A percentile compares a stretch with the other conserved stretches of the same genome.
Evolutionary conservation across 1,140 invertebrate genomes (phyloP).

Genomic region (Theocolax elegans): DNA sequence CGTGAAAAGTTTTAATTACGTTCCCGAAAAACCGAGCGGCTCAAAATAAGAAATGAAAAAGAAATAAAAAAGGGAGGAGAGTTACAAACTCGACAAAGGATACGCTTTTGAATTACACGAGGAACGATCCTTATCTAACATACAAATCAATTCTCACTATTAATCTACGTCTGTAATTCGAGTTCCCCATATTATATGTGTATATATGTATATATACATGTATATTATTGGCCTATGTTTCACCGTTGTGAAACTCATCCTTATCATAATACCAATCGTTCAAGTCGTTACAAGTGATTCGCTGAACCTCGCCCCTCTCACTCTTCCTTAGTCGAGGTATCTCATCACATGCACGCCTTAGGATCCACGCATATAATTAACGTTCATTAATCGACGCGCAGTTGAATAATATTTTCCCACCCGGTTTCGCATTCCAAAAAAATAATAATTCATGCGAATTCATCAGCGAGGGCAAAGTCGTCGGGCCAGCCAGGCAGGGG

Average conservation of each 20-base stretch:
- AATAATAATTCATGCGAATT: conserved; percentile 39
- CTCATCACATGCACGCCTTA: neutral
- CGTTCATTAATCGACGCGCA: conserved; percentile 33
- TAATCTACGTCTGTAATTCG: conserved; percentile 38
- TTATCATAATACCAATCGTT: conserved; percentile 35
- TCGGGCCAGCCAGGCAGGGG: conserved; percentile 1
- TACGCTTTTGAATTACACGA: conserved; percentile 36
- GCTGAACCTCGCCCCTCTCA: neutral
- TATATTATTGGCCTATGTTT: conserved; percentile 31
- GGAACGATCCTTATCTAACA: conserved; percentile 31
- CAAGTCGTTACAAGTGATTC: conserved; percentile 31
- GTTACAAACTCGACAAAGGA: conserved; percentile 14
- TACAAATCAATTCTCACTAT: conserved; percentile 39
- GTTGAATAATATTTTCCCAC: neutral
- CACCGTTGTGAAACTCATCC: conserved; percentile 40
- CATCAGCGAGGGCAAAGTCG: conserved; percentile 7
- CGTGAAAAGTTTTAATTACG: conserved; percentile 32
- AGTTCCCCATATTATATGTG: neutral
- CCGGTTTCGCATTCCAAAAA: conserved; percentile 17
- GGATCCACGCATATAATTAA: conserved; percentile 36
- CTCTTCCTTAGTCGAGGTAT: neutral
- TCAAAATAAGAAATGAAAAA: neutral
- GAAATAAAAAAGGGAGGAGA: neutral
- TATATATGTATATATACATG: neutral
- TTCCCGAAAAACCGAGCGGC: conserved; percentile 8